Conservation (phyloP, 2,888 invertebrate genomes). For the Rhamnusium bicolor region DNA sequence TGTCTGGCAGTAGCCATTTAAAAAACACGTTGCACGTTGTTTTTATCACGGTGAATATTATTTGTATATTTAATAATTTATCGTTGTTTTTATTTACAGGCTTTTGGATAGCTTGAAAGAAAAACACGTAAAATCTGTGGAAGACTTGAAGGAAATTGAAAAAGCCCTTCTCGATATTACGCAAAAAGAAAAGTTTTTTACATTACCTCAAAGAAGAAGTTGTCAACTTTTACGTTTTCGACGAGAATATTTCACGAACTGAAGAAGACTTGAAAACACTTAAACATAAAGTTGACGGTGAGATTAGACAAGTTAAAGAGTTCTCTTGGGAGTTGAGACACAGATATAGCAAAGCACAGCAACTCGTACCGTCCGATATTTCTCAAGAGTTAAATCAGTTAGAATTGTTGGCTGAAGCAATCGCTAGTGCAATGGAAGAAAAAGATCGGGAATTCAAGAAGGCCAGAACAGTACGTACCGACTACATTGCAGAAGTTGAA, state of each 20-base stretch:
- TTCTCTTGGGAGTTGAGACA: constrained; percentile 77
- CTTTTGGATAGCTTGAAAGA: constrained; percentile 85
- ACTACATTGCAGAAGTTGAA: constrained; percentile 86
- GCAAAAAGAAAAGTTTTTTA: constrained; percentile 79
- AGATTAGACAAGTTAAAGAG: constrained; percentile 74
- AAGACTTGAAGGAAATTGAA: constrained; percentile 85
- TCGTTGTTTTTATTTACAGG: too few relatives aligned
- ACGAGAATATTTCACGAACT: constrained; percentile 79
- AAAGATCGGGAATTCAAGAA: constrained; percentile 91
- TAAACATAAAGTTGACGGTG: constrained; percentile 74
- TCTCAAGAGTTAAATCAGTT: constrained; percentile 86
- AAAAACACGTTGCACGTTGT: constrained; percentile 53
- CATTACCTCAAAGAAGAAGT: constrained; percentile 79
- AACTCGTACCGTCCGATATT: constrained; percentile 82
- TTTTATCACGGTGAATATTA: not conserved
- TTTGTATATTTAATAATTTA: not conserved
- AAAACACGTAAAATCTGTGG: constrained; percentile 82
- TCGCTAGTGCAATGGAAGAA: constrained; percentile 87
- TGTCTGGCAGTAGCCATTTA: constrained; percentile 31
- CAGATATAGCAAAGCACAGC: constrained; percentile 77
- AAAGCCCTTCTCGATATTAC: constrained; percentile 81
- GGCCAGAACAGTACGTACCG: constrained; percentile 85
- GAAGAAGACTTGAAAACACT: constrained; percentile 77
- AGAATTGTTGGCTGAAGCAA: constrained; percentile 86
- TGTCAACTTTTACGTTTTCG: constrained; percentile 84